phyloP scores from a whole-genome alignment of 1,140 invertebrate genomes.

The Bombus consobrinus region DNA sequence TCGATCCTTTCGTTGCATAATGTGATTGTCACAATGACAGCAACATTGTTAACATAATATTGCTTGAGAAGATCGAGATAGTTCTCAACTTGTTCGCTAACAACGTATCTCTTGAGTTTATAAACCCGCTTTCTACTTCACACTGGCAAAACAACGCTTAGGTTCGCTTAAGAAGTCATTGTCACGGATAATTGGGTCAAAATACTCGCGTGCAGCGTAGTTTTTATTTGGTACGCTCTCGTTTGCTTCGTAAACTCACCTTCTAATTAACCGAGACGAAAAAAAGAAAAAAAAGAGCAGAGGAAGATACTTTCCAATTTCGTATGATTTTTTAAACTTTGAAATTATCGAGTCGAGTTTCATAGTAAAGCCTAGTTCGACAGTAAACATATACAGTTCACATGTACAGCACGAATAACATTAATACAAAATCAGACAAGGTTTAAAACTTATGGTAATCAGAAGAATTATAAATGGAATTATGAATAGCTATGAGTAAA shows the following conservation, averaged over 20 bases:
- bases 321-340: no score
- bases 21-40: not conserved
- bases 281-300: not conserved
- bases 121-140: constrained; percentile 6
- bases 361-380: no score
- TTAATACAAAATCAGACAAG: no score
- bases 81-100: not conserved
- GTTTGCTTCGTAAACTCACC: not conserved
- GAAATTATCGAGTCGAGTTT: no score
- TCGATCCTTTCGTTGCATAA: not conserved
- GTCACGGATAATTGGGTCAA: constrained; percentile 41
- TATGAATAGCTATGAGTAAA: no score
- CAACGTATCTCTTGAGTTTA: not conserved
- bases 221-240: not conserved
- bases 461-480: no score
- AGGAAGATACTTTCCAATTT: no score
- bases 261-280: not conserved
- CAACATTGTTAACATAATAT: not conserved
- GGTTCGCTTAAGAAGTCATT: not conserved
- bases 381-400: no score
- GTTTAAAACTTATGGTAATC: no score
- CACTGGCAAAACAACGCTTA: not conserved
- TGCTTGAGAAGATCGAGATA: not conserved
- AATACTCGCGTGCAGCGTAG: not conserved
- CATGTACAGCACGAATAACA: no score